Evolutionary conservation across 2,797 vertebrate species (phyloP), one percentile per base, ranked within the genome.

Genomic region (Rachycentron canadum): DNA sequence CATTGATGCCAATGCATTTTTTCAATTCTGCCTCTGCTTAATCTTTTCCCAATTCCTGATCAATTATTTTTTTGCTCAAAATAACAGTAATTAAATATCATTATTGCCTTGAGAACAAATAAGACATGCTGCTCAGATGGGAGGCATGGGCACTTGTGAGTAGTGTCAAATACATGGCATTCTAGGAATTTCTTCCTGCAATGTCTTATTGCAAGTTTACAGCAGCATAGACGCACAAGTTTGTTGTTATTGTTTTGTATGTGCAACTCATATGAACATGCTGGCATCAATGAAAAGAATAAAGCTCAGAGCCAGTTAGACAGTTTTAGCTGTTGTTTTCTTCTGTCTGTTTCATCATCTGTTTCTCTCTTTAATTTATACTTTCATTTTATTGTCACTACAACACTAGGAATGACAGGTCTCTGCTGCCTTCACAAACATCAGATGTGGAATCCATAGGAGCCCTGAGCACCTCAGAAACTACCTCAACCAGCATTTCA

Each of bases 401-500:
- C 90, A 92, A 81, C 80, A 94, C 93, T 93, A 98, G 95, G 92
- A 94, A 91, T 82, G 97, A 98, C 82, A 93, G 94, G 90, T 95
- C 95, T 89, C 93, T 95, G 87, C 95, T 96, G 86, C 97, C 97
- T 71, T 96, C 95, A 55, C 96, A 94, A 95, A 97, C 96, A 93
- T 98, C 97, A 94, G 98, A 98, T 90, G 94, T 96, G 88, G 97
- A 99, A 89, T 97, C 97, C 78, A 95, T 96, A 87, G 97, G 96
- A 93, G 95, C 96, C 91, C 94, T 96, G 92, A 97, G 96, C 96
- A 96, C 95, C 93, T 97, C 97, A 94, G 97, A 99, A 98, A 97
- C 98, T 99, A 99, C 98, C 98, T 99, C 98, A 97, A 96, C 97
- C 91, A 97, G 93, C 91, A 93, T 98, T 94, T 96, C 97, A 88